Conservation (phyloP, 2,888 invertebrate species). For the Amblyteles armatorius region DNA sequence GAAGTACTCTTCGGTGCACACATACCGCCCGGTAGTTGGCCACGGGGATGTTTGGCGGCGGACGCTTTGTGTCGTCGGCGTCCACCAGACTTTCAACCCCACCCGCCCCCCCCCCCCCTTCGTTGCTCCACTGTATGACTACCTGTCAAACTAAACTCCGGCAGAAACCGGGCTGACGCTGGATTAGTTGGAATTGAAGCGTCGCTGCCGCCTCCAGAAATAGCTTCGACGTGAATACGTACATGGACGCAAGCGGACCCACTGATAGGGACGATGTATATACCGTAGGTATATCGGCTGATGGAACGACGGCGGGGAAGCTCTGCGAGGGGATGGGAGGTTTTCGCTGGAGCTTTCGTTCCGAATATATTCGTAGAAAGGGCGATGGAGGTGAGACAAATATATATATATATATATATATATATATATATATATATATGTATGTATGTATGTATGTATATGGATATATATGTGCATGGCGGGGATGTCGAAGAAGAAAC, state of each 20-base stretch:
- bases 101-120: background rate
- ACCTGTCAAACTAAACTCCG: conserved; percentile 76
- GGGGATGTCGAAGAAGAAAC: conserved; percentile 53
- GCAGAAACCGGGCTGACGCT: conserved; percentile 45
- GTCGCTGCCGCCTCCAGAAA: conserved; percentile 52
- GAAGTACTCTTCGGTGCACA: conserved; percentile 18
- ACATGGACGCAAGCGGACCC: conserved; percentile 15
- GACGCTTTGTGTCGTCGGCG: conserved; percentile 70
- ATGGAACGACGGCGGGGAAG: background rate
- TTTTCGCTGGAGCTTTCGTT: conserved; percentile 29
- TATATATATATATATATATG: background rate
- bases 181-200: conserved; percentile 65
- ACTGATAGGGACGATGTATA: conserved; percentile 24
- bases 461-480: background rate
- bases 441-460: background rate
- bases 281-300: conserved; percentile 12
- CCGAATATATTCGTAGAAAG: conserved; percentile 39
- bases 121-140: conserved; percentile 62
- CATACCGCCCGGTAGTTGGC: conserved; percentile 11
- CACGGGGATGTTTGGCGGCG: conserved; percentile 71
- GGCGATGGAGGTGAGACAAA: conserved; percentile 5
- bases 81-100: background rate
- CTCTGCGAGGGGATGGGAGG: background rate
- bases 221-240: conserved; percentile 36
- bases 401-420: background rate